Conservation (phyloP, 1,140 invertebrate species). For the Ectropis grisescens region DNA sequence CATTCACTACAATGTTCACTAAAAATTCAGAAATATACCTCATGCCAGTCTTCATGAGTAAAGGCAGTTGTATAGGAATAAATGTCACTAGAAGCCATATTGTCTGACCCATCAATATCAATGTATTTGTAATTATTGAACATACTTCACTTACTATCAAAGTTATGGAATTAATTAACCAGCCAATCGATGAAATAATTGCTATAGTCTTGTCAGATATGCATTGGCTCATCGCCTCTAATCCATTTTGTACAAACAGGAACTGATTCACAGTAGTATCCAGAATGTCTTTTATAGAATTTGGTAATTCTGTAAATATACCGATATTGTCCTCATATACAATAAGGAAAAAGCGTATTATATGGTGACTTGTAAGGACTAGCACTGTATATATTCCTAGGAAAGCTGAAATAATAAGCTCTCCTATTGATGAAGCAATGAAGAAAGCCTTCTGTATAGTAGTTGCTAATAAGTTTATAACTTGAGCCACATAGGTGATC, state of each 20-base stretch:
- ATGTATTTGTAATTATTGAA: conserved; percentile 27
- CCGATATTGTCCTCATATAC: conserved; percentile 54
- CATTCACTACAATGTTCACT: conserved; percentile 23
- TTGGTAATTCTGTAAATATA: conserved; percentile 49
- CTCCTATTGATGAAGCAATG: conserved; percentile 36
- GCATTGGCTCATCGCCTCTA: conserved; percentile 16
- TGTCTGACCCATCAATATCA: conserved; percentile 44
- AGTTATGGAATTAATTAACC: conserved; percentile 20
- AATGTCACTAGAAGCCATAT: conserved; percentile 53
- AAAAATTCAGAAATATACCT: conserved; percentile 24
- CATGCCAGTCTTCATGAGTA: conserved; percentile 26
- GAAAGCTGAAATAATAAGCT: conserved; percentile 36
- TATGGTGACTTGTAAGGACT: conserved; percentile 17
- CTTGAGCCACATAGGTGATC: conserved; percentile 45
- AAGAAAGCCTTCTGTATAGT: conserved; percentile 27
- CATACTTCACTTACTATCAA: conserved; percentile 30
- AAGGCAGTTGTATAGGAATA: conserved; percentile 47
- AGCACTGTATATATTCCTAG: conserved; percentile 22
- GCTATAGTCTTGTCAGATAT: conserved; percentile 15
- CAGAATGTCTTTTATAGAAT: conserved; percentile 19
- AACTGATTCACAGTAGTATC: conserved; percentile 24
- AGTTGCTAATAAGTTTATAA: conserved; percentile 33
- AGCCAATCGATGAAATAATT: conserved; percentile 19
- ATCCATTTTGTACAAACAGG: conserved; percentile 17
- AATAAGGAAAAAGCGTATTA: conserved; percentile 43